Conservation (phyloP, 2,888 invertebrate species). For the Platycheirus albimanus region DNA sequence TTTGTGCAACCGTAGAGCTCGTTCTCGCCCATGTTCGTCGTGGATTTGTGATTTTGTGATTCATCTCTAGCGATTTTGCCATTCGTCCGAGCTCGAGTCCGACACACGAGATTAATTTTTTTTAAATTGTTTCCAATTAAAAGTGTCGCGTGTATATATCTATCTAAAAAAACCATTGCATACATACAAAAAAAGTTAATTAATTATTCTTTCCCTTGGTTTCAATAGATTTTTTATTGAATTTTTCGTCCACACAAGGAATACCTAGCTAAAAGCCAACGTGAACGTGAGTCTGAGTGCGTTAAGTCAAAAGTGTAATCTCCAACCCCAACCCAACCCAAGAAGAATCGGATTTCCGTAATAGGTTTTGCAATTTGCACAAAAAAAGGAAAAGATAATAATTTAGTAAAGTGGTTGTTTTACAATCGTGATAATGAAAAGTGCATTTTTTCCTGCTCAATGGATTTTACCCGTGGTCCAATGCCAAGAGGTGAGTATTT, state of each 20-base stretch:
- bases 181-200: background rate
- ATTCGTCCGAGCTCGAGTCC: too few species aligned
- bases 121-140: slow-evolving; percentile 19
- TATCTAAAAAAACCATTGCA: background rate
- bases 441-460: slow-evolving; percentile 76
- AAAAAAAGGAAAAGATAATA: slow-evolving; percentile 25
- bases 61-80: slow-evolving; percentile 49
- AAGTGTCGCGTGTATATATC: slow-evolving; percentile 22
- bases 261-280: background rate
- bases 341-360: slow-evolving; percentile 44
- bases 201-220: background rate
- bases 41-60: slow-evolving; percentile 26
- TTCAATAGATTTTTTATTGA: slow-evolving; percentile 10
- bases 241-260: slow-evolving; percentile 4
- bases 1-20: slow-evolving; percentile 38
- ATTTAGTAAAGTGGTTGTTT: slow-evolving; percentile 25
- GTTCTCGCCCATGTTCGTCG: slow-evolving; percentile 6
- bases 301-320: background rate
- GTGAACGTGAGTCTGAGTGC: slow-evolving; percentile 8
- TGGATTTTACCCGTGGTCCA: slow-evolving; percentile 79
- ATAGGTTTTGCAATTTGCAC: slow-evolving; percentile 24
- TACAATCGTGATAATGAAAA: slow-evolving; percentile 76
- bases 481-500: slow-evolving; percentile 81
- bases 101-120: background rate
- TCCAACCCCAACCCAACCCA: too few species aligned